Conservation (phyloP, 2,888 invertebrate genomes). For the Himalopsyche tibetana region DNA sequence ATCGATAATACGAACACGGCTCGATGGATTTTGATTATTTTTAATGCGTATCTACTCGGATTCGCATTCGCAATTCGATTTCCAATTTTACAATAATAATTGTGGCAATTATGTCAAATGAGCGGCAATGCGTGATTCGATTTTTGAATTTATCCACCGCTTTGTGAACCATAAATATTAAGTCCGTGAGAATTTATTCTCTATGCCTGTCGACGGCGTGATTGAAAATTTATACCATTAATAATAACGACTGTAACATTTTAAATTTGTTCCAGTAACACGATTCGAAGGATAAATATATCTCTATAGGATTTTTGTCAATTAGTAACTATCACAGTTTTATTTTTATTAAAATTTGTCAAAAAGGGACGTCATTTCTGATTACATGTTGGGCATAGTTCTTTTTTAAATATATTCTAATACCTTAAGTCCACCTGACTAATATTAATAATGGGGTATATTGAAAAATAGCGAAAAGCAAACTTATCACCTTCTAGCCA, state of each 20-base stretch:
- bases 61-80: constrained; percentile 31
- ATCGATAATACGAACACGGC: constrained; percentile 34
- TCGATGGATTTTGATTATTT: constrained; percentile 31
- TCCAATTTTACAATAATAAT: not conserved
- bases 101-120: constrained; percentile 32
- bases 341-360: too few species aligned
- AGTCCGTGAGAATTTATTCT: constrained; percentile 3
- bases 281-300: too few species aligned
- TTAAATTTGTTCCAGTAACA: constrained; percentile 3
- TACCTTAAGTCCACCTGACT: too few species aligned
- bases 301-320: too few species aligned
- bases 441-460: too few species aligned
- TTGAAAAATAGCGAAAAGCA: too few species aligned
- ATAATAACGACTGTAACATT: not conserved
- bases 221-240: not conserved
- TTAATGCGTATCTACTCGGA: constrained; percentile 10
- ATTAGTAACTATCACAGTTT: too few species aligned
- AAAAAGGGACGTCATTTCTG: too few species aligned
- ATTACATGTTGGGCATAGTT: too few species aligned
- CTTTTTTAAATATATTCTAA: too few species aligned
- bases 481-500: too few species aligned
- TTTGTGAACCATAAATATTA: not conserved
- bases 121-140: constrained; percentile 35
- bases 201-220: constrained; percentile 11
- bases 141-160: constrained; percentile 35